Base-by-base conservation (phyloP, 1,140 invertebrate genomes). In the Papilio machaon region DNA sequence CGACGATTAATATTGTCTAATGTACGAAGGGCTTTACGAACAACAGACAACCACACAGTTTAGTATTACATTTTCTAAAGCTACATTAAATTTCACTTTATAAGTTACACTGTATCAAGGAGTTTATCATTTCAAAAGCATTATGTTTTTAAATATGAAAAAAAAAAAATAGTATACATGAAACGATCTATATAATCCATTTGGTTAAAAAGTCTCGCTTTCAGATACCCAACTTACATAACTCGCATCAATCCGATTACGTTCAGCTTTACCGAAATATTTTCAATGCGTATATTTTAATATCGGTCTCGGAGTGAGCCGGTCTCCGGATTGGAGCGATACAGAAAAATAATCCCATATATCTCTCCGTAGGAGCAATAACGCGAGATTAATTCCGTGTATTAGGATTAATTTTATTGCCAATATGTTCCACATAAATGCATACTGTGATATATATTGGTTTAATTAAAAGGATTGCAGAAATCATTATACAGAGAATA, bases 231-330 rank as follows among this genome's bases (percentile, higher is more conserved):
- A 52, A 52, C 49, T 30, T 30, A 64, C 11, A 15, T 30, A 35
- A 35, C 30, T 70, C 64, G 23, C 7, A 70, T 38, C 19, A 76
- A 76, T 76, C 13, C 46, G n/a, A 47, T 75, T 75, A 75, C 73
- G 73, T 19, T 19, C 43, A 46, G 19, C 52, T 58, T 13, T 77
- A 77, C 17, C 49, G 52, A 58, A 77, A 77, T 38, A 77, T 77
- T 77, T 77, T 38, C 75, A 58, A 35, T 54, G 19, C 15, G 47
- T 77, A 77, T 77, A 77, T 77, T 86, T 86, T 82, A 85, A 85
- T 86, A 86, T 83, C 80, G 80, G 52, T 82, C 81, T 73, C 80
- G 75, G 80, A 80, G 60, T 82, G 82, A 84, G 82, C 82, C 81
- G 84, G 81, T 81, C 82, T 58, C 52, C 64, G 76, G 52, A 78